Base-by-base conservation (phyloP, 1,140 invertebrate species). In the Dryas iulia region DNA sequence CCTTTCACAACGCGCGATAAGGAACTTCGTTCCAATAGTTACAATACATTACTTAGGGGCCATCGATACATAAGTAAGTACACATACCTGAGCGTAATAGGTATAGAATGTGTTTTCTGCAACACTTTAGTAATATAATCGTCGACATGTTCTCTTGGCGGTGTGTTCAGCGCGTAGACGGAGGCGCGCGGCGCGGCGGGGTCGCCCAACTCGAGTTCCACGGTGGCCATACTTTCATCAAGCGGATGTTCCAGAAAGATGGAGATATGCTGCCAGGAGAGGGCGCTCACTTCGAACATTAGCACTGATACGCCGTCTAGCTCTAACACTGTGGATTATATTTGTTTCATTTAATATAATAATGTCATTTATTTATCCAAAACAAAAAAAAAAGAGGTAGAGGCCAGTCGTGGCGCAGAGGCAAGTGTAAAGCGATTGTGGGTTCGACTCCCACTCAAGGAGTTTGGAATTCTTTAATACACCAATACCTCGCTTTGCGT, bases 161-260 rank as follows among this genome's bases (percentile, higher is more conserved):
- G 86, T 1, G 89, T 82, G 69, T 92, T 92, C 2, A 87, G 91
- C 59, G 89, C 84, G 78, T 86, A 94, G 57, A 94, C 87, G 74
- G 94, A 82, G 57, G 93, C 92, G 92, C 90, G 98, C 80, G 85
- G 94, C 88, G 90, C 95, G 93, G 81, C 95, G 0, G 95, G 95
- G 78, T 98, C 97, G 11, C 94, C 93, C 25, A 99, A 87, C 85
- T 98, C 96, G 64, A 99, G 93, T 82, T 99, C 98, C 12, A 97
- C 96, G 0, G 98, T 98, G 0, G 97, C 96, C 94, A 99, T 95
- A 66, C 96, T 96, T 84, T 98, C 97, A 80, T 98, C 96, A 25
- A 96, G 93, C 0, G 98, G 98, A 93, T 99, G 97, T 85, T 99
- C 97, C 85, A 99, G 95, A 28, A 96, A 96, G 3, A 99, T 94